phyloP scores from a whole-genome alignment of 2,888 invertebrate genomes.

The Smittia sp. region DNA sequence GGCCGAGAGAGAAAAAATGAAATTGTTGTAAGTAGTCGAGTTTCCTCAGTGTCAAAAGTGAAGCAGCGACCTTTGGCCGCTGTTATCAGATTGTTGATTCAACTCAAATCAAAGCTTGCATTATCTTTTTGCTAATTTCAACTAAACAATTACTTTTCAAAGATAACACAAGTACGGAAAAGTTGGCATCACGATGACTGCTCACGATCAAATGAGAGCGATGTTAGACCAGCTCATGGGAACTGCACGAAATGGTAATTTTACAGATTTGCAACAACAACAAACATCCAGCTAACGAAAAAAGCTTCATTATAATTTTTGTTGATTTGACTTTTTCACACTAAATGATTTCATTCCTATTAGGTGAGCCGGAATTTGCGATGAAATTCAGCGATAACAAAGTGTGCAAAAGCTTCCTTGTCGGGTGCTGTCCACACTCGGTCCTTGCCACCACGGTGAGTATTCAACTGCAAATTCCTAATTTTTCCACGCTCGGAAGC shows the following conservation, averaged over 20 bases:
- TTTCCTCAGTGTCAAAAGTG: slow-evolving; percentile 5
- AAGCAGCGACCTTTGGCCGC: background rate
- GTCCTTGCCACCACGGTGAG: slow-evolving; percentile 97
- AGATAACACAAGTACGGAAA: background rate
- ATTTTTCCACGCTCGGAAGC: background rate
- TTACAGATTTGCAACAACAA: background rate
- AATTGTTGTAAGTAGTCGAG: slow-evolving; percentile 38
- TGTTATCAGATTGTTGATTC: slow-evolving; percentile 13
- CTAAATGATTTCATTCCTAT: no score
- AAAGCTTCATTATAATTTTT: no score
- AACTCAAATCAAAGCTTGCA: no score
- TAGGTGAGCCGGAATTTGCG: slow-evolving; percentile 85
- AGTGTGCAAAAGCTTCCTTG: slow-evolving; percentile 98
- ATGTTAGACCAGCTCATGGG: slow-evolving; percentile 99
- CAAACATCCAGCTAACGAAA: slow-evolving; percentile 24
- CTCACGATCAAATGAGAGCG: slow-evolving; percentile 98
- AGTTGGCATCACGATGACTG: slow-evolving; percentile 75
- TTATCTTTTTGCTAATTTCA: background rate
- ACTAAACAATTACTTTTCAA: background rate
- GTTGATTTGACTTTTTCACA: no score
- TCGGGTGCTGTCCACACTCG: slow-evolving; percentile 99
- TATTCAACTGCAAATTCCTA: slow-evolving; percentile 47
- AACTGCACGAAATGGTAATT: slow-evolving; percentile 87
- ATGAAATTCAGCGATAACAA: slow-evolving; percentile 93
- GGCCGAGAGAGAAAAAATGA: slow-evolving; percentile 32